A percentile compares a stretch with the other conserved stretches of the same genome.
These are phyloP conservation scores for Emydoidea blandingii DNA, from an alignment of 2,797 vertebrate genomes.

Conservation along the genomic window DNA sequence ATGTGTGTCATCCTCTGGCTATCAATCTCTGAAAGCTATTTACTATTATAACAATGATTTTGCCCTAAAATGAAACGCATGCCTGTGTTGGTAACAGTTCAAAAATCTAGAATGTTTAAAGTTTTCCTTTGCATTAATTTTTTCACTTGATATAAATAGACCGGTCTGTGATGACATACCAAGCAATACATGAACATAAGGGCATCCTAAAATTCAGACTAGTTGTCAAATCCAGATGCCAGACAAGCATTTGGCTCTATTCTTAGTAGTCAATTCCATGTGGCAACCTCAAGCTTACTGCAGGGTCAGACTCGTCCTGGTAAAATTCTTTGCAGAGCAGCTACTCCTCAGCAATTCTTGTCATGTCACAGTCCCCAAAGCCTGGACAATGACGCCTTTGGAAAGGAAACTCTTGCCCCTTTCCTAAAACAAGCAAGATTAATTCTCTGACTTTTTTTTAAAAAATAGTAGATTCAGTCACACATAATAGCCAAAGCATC, in stretches of 20 bases:
- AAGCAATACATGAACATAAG: background rate
- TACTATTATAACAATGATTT: background rate
- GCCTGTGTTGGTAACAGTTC: background rate
- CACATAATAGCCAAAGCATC: background rate
- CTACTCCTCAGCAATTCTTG: background rate
- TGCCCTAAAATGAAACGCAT: background rate
- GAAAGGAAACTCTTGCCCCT: background rate
- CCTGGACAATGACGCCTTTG: background rate
- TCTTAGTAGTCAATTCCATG: background rate
- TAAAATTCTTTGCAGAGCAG: background rate
- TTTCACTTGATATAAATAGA: background rate
- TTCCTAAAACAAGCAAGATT: background rate
- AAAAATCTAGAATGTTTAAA: background rate
- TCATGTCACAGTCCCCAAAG: background rate
- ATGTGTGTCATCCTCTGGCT: background rate
- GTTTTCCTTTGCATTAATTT: background rate
- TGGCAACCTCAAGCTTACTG: background rate
- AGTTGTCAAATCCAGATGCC: background rate
- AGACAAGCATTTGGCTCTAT: slow-evolving; percentile 11
- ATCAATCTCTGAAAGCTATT: background rate
- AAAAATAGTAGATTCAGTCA: background rate
- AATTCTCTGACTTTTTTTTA: background rate
- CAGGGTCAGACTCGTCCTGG: background rate
- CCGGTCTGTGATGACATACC: background rate
- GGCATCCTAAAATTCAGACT: background rate